A percentile compares a stretch with the other conserved stretches of the same genome.
These are phyloP conservation scores for Lasioglossum villosulum DNA, from an alignment of 2,888 invertebrate genomes.

Conservation along the genomic window DNA sequence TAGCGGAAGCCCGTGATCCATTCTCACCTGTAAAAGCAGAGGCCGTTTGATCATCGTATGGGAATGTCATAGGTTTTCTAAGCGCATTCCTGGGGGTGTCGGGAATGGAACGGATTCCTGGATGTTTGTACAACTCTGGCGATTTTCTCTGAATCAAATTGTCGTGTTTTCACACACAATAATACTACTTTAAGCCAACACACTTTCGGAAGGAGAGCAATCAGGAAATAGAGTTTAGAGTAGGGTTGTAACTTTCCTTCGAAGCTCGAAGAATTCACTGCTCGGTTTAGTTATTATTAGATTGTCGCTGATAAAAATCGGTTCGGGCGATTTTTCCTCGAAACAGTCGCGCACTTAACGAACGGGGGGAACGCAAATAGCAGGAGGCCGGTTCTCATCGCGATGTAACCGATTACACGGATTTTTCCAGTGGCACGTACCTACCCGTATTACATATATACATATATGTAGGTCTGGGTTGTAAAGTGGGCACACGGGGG, in stretches of 20 bases:
- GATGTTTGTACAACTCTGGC: slow-evolving; percentile 41
- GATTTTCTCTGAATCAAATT: background rate
- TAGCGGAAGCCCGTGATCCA: slow-evolving; percentile 70
- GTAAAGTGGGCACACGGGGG: slow-evolving; percentile 50
- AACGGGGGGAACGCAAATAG: slow-evolving; percentile 32
- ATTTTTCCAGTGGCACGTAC: slow-evolving; percentile 45
- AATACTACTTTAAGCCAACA: background rate
- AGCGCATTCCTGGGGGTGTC: slow-evolving; percentile 34
- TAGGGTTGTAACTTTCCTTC: too few species aligned
- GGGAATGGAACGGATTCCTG: background rate
- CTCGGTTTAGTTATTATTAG: background rate
- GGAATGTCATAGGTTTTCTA: slow-evolving; percentile 54
- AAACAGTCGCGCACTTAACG: slow-evolving; percentile 1
- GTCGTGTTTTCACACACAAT: background rate
- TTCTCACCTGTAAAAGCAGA: slow-evolving; percentile 70
- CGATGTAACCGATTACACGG: slow-evolving; percentile 52
- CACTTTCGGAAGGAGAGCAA: too few species aligned
- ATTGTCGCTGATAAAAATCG: background rate
- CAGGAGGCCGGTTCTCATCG: slow-evolving; percentile 18
- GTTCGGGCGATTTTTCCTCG: background rate
- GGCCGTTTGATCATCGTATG: slow-evolving; percentile 63
- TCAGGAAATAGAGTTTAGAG: background rate
- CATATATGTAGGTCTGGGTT: slow-evolving; percentile 39
- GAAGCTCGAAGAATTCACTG: background rate
- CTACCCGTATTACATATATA: slow-evolving; percentile 44